A percentile compares a stretch with the other conserved stretches of the same genome.
phyloP scores from a whole-genome alignment of 1,140 invertebrate species.

The Lethrus apterus region DNA sequence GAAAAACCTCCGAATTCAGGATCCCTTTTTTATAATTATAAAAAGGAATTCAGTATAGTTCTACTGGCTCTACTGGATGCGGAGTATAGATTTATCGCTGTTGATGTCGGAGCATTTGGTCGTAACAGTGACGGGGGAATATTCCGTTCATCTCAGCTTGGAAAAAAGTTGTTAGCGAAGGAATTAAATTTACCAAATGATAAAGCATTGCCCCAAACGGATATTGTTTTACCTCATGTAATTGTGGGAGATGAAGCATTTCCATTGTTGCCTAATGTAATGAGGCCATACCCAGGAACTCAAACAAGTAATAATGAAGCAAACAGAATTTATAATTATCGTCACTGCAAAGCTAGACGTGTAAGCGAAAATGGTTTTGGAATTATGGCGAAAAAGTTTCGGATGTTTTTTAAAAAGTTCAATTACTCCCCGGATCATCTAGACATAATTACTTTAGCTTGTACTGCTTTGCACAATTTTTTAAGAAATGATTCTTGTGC shows the following conservation, averaged over 20 bases:
- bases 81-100: slow-evolving; percentile 41
- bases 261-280: slow-evolving; percentile 18
- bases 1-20: slow-evolving; percentile 35
- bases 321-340: slow-evolving; percentile 20
- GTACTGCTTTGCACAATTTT: slow-evolving; percentile 17
- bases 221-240: slow-evolving; percentile 4
- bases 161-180: slow-evolving; percentile 6
- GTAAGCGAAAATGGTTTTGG: slow-evolving; percentile 18
- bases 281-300: slow-evolving; percentile 12
- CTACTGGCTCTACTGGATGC: slow-evolving; percentile 43
- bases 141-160: slow-evolving; percentile 17
- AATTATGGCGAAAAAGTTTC: slow-evolving; percentile 14
- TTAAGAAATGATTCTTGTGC: slow-evolving; percentile 17
- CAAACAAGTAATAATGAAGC: slow-evolving; percentile 14
- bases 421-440: slow-evolving; percentile 7
- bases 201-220: too few relatives aligned
- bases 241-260: slow-evolving; percentile 20
- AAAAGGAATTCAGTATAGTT: slow-evolving; percentile 42
- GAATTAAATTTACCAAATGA: slow-evolving; percentile 13
- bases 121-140: slow-evolving; percentile 38
- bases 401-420: slow-evolving; percentile 20
- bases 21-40: slow-evolving; percentile 42
- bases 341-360: slow-evolving; percentile 18
- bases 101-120: slow-evolving; percentile 44
- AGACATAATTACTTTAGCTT: slow-evolving; percentile 6